phyloP scores from a whole-genome alignment of 1,140 invertebrate genomes.

The Aricia agestis region DNA sequence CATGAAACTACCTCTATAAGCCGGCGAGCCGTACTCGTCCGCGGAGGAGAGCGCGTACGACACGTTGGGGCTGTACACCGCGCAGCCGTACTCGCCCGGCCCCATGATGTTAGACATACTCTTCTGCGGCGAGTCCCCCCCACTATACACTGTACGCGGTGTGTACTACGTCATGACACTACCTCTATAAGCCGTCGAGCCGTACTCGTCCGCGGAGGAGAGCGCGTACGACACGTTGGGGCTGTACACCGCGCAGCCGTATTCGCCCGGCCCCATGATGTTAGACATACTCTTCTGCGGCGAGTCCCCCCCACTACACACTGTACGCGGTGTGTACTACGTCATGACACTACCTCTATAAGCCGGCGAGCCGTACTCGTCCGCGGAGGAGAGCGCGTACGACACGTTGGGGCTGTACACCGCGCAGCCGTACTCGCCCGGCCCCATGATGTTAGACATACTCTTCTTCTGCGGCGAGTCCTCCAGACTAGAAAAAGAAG shows the following conservation, averaged over 20 bases:
- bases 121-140: conserved; percentile 74
- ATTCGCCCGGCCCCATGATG: conserved; percentile 57
- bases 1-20: too few relatives aligned
- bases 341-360: conserved; percentile 54
- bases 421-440: conserved; percentile 55
- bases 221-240: conserved; percentile 69
- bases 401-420: conserved; percentile 71
- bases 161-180: conserved; percentile 6
- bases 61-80: too few relatives aligned
- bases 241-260: conserved; percentile 55
- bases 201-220: conserved; percentile 67
- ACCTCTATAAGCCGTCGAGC: conserved; percentile 69
- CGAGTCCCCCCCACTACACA: conserved; percentile 68
- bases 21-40: too few relatives aligned
- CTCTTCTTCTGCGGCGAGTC: conserved; percentile 74
- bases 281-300: conserved; percentile 66
- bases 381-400: conserved; percentile 61
- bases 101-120: conserved; percentile 54
- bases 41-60: too few relatives aligned
- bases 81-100: too few relatives aligned
- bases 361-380: conserved; percentile 67
- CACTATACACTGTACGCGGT: conserved; percentile 34
- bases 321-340: not conserved
- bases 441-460: conserved; percentile 52
- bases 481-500: conserved; percentile 59